Evolutionary conservation across 2,888 invertebrate species (phyloP), one percentile per base, ranked within the genome.

Genomic region (Amiota communis): DNA sequence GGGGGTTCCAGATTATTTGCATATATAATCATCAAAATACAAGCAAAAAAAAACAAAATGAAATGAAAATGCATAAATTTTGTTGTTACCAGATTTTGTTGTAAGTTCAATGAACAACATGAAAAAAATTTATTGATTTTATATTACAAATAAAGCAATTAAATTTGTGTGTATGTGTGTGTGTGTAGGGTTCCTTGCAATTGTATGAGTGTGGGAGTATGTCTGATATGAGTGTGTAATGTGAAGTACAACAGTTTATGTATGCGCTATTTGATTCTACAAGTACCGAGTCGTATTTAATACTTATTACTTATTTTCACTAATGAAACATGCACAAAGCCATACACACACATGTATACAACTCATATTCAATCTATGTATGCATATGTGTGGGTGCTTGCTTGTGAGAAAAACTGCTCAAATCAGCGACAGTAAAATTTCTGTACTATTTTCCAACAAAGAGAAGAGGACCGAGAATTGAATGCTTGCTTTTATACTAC

Each of bases 221-320:
- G 6, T 36, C 0, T 36, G 36, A 36, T 36, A 46, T 46, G 63
- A n/a, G 63, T 46, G 46, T 46, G 23, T 36, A 6, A 36, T 36
- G 36, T 36, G 36, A 36, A 17, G 51, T 12, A 53, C 67, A 68
- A 47, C 51, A 53, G 67, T 53, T 68, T 68, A 51, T 85, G 83
- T 84, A 83, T 83, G 83, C 83, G 84, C 85, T 83, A 83, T 83
- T 83, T 83, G 85, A 81, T 83, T 83, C 84, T 85, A 85, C 85
- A 85, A 82, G 85, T 36, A 36, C 36, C 36, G 8, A 81, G 84
- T 80, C 83, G 80, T 84, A 82, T 84, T 84, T 83, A 85, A 85
- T 83, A 83, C 85, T 84, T 83, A 85, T 82, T 83, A 83, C 85
- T 76, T 83, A 84, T 85, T 84, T 84, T 83, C 85, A 83, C 83